Conservation (phyloP, 2,797 vertebrate species). For the Muraenolepis orangiensis region DNA sequence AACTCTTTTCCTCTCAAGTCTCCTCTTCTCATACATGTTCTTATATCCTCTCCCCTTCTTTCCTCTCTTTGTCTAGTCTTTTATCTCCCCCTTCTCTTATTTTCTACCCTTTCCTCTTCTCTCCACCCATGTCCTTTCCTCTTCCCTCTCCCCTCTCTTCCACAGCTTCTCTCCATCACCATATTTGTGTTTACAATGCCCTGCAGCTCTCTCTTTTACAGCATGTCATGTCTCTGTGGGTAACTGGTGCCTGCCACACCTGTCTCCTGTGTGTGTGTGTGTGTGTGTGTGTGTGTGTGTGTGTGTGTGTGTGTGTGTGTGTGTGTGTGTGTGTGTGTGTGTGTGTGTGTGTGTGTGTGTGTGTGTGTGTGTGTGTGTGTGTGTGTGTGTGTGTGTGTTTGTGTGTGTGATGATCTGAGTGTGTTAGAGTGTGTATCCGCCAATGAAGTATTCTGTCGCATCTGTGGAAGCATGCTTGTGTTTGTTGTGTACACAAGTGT, state of each 20-base stretch:
- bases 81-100: conserved; percentile 4
- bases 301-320: conserved; percentile 11
- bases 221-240: conserved; percentile 50
- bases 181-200: conserved; percentile 52
- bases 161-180: conserved; percentile 3
- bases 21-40: background rate
- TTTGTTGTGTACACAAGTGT: background rate
- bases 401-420: conserved; percentile 3
- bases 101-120: conserved; percentile 15
- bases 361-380: conserved; percentile 14
- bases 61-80: background rate
- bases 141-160: background rate
- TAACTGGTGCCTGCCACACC: conserved; percentile 46
- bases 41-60: background rate
- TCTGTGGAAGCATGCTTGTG: background rate
- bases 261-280: conserved; percentile 2
- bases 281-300: conserved; percentile 11
- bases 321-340: conserved; percentile 8
- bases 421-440: background rate
- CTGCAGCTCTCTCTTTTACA: conserved; percentile 51
- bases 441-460: background rate
- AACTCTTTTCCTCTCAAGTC: background rate
- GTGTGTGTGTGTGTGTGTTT: conserved; percentile 24
- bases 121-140: background rate
- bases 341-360: conserved; percentile 10